Evolutionary conservation across 2,888 invertebrate species (phyloP).

Genomic region (Sisyra terminalis): DNA sequence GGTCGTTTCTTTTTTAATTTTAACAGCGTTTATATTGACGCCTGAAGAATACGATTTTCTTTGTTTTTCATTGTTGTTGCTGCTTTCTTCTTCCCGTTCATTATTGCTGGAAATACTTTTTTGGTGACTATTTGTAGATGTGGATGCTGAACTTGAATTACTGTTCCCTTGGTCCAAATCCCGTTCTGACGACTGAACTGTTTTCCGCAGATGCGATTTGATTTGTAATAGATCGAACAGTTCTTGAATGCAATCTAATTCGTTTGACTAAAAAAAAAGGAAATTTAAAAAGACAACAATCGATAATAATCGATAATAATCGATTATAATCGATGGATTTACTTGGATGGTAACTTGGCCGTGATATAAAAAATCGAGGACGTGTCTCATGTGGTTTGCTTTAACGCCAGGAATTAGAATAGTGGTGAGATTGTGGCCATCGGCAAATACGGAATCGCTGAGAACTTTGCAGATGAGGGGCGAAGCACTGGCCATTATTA

Average conservation of each 20-base stretch:
- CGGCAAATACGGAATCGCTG: constrained; percentile 51
- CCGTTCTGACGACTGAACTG: constrained; percentile 16
- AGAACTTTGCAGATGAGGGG: constrained; percentile 65
- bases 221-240: constrained; percentile 69
- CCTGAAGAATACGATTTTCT: constrained; percentile 7
- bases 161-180: constrained; percentile 27
- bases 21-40: constrained; percentile 12
- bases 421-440: constrained; percentile 56
- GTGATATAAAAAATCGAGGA: constrained; percentile 71
- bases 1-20: constrained; percentile 25
- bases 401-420: constrained; percentile 74
- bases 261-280: constrained; percentile 44
- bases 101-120: constrained; percentile 8
- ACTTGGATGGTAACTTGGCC: constrained; percentile 72
- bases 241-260: constrained; percentile 70
- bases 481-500: constrained; percentile 76
- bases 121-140: constrained; percentile 14
- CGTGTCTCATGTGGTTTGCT: constrained; percentile 62
- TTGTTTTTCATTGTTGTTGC: not conserved
- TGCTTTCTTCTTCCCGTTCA: not conserved
- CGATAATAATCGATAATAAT: not conserved
- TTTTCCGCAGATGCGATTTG: constrained; percentile 63
- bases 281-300: not conserved
- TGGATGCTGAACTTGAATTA: constrained; percentile 31
- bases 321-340: constrained; percentile 15